Evolutionary conservation across 2,888 invertebrate species (phyloP).

Genomic region (Argyra leucocephala): DNA sequence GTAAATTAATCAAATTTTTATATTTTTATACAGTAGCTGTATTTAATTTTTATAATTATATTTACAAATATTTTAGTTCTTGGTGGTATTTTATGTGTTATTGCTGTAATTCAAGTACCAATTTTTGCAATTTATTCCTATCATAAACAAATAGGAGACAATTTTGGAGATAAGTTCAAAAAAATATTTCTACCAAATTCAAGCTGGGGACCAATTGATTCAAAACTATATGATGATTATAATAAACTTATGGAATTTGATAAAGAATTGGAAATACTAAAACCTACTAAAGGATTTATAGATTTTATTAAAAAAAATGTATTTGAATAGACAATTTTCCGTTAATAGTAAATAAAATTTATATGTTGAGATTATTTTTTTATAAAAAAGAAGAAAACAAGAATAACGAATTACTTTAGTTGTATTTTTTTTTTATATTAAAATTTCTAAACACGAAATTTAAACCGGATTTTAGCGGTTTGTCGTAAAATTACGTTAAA

Average conservation of each 20-base stretch:
- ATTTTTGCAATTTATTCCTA: constrained; percentile 39
- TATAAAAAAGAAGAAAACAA: too few relatives aligned
- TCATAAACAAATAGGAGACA: constrained; percentile 33
- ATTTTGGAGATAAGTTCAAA: constrained; percentile 35
- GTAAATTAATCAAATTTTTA: constrained; percentile 39
- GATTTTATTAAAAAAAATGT: background rate
- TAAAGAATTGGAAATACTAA: constrained; percentile 24
- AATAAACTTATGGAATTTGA: constrained; percentile 39
- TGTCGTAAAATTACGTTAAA: too few relatives aligned
- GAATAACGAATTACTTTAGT: too few relatives aligned
- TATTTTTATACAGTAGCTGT: background rate
- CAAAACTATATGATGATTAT: constrained; percentile 46
- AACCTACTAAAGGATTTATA: background rate
- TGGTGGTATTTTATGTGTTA: constrained; percentile 46
- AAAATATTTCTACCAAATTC: constrained; percentile 45
- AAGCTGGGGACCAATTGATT: constrained; percentile 52
- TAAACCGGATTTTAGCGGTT: too few relatives aligned
- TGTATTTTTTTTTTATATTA: too few relatives aligned
- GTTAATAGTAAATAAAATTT: too few relatives aligned
- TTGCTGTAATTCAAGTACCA: constrained; percentile 47
- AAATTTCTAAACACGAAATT: too few relatives aligned
- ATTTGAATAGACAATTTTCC: background rate
- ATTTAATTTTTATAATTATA: background rate
- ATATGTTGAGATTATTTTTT: too few relatives aligned
- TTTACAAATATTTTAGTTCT: constrained; percentile 30